phyloP scores from a whole-genome alignment of 2,888 invertebrate species.

The Zygothrica quintamaculata region DNA sequence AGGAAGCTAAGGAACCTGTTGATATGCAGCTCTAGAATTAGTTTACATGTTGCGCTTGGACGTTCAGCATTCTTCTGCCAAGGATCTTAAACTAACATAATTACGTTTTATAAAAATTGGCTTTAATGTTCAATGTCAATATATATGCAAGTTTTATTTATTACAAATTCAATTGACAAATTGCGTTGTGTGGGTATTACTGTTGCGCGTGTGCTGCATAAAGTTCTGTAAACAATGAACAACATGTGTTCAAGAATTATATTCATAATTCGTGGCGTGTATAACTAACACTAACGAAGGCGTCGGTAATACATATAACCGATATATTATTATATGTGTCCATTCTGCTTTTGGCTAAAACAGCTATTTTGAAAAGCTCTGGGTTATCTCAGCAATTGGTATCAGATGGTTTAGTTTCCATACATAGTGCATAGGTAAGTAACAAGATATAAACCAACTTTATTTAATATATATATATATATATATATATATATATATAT shows the following conservation, averaged over 20 bases:
- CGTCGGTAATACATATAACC: conserved; percentile 17
- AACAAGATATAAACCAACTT: no score
- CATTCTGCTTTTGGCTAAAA: conserved; percentile 19
- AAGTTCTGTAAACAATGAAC: conserved; percentile 15
- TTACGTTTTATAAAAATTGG: conserved; percentile 5
- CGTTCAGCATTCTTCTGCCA: conserved; percentile 43
- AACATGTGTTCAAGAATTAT: conserved; percentile 19
- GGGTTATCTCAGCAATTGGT: no score
- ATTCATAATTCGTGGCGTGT: conserved; percentile 35
- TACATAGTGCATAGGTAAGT: conserved; percentile 34
- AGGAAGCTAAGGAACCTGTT: conserved; percentile 87
- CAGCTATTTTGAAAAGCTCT: conserved; percentile 6
- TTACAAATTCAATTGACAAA: conserved; percentile 13
- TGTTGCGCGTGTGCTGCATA: conserved; percentile 16
- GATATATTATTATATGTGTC: no score
- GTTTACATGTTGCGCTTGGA: conserved; percentile 56
- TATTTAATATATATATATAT: no score
- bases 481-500: no score
- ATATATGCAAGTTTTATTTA: conserved; percentile 30
- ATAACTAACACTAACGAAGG: conserved; percentile 14
- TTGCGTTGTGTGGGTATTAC: conserved; percentile 19
- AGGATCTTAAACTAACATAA: conserved; percentile 3
- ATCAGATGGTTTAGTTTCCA: conserved; percentile 2
- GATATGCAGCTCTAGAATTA: conserved; percentile 44
- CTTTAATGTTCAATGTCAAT: conserved; percentile 6